Evolutionary conservation across 2,888 invertebrate species (phyloP), one percentile per base, ranked within the genome.

Genomic region (Apocheima hispidaria): DNA sequence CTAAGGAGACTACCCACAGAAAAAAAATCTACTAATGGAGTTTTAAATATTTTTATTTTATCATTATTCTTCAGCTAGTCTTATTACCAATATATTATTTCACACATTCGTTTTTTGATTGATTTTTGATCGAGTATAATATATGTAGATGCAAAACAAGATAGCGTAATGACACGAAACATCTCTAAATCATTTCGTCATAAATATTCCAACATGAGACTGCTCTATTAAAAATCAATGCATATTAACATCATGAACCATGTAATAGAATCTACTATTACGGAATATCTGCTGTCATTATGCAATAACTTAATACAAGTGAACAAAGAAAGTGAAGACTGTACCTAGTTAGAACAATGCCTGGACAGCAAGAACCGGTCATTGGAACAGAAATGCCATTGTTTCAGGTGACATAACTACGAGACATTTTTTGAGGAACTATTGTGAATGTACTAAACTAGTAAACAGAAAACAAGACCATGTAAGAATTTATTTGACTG

Each of bases 301-400:
- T 53, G 52, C 40, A 65, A 66, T 51, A 63, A 20, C 43, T 51
- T 51, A 64, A 60, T 58, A 26, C 49, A 64, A 53, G 65, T 60
- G 63, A 57, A 76, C 75, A 75, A 78, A 77, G 77, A 80, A 80
- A 81, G 75, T 71, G 70, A 68, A 73, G 58, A 67, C 58, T 69
- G 58, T 59, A n/a, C n/a, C n/a, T n/a, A 56, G 23, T 56, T 68
- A 66, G 80, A 82, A 88, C 86, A 88, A 86, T 85, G 76, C 76
- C 65, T 77, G 78, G 81, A 81, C 79, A 74, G 44, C 53, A 64
- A 51, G 60, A 35, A 60, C 65, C 77, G 75, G 78, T 77, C 79
- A 82, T 73, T 66, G 78, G 77, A 82, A 81, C 79, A 20, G 69
- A 55, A 60, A 68, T 74, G 64, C 73, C 71, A 77, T 74, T 75